Percentiles rank a stretch among this genome's conserved stretches.
These are phyloP conservation scores for Chironomus riparius DNA, from an alignment of 2,888 invertebrate species.

Conservation along the genomic window DNA sequence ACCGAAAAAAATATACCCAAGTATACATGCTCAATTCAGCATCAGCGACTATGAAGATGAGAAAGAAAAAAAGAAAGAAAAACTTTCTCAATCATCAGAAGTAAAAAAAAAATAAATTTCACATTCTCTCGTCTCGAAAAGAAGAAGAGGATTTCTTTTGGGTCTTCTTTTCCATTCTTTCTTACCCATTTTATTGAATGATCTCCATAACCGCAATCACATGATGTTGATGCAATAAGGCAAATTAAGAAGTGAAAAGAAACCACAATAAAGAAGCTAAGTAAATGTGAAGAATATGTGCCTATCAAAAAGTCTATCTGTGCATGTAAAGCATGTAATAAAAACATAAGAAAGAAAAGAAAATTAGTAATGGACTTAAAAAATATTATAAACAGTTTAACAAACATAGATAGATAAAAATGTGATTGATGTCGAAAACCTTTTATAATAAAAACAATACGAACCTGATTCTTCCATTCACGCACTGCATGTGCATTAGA, in stretches of 20 bases:
- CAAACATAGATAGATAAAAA: neutral
- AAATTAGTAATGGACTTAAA: neutral
- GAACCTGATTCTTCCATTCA: neutral
- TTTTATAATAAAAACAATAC: neutral
- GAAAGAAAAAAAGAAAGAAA: neutral
- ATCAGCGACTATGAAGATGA: neutral
- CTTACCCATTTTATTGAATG: neutral
- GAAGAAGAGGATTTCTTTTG: neutral
- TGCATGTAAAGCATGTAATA: too few species aligned
- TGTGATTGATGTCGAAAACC: neutral
- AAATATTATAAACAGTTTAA: neutral
- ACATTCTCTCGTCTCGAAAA: neutral
- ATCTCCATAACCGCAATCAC: neutral
- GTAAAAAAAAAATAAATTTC: too few species aligned
- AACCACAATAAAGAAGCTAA: neutral
- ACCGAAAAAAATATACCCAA: neutral
- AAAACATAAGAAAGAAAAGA: neutral
- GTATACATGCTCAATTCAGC: neutral
- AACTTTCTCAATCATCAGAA: slow-evolving; percentile 1
- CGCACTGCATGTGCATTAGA: neutral
- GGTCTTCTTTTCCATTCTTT: neutral
- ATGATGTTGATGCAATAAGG: neutral
- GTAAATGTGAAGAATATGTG: neutral
- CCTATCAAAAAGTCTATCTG: too few species aligned
- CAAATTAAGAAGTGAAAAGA: neutral